Evolutionary conservation across 1,140 invertebrate species (phyloP), one percentile per base, ranked within the genome.

Genomic region (Piezodorus guildinii): DNA sequence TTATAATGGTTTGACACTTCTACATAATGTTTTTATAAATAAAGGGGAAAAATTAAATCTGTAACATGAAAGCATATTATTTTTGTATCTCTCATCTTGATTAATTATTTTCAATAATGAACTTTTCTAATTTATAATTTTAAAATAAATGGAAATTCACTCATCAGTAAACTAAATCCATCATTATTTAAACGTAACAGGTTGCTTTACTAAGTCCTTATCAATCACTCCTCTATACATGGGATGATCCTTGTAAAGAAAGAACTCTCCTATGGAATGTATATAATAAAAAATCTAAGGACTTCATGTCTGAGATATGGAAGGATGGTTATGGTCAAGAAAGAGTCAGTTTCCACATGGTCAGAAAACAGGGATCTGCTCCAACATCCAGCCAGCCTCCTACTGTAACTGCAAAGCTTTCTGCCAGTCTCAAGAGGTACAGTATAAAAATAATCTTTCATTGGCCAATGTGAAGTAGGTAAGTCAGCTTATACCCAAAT

Each of bases 221-320:
- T 69, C 86, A 91, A 71, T 84, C 85, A 46, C 74, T 90, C 64
- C 71, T 91, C 9, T 91, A 91, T 72, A 91, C 89, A 0, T 92
- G 90, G 90, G 90, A 92, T 71, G 87, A 92, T 75, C 88, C 88
- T 0, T 81, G 81, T 5, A 81, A 84, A 64, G 80, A 83, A 25
- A 77, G 88, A 62, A 78, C 80, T 62, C 76, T 92, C 0, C 77
- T 88, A 52, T 91, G 90, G 88, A 91, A 90, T 71, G 81, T 90
- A 15, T 91, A 90, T 71, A 89, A 88, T 66, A 84, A 87, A 68
- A 88, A 88, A 70, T 83, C 81, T 21, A 79, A 81, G 65, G 86
- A 87, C 62, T 88, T 85, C 69, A 73, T 78, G 12, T 83, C 85
- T 21, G 81, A 85, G 68, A 85, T 90, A 67, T 77, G 76, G 59